Conservation (phyloP, 1,140 invertebrate species). For the Acromyrmex heyeri region DNA sequence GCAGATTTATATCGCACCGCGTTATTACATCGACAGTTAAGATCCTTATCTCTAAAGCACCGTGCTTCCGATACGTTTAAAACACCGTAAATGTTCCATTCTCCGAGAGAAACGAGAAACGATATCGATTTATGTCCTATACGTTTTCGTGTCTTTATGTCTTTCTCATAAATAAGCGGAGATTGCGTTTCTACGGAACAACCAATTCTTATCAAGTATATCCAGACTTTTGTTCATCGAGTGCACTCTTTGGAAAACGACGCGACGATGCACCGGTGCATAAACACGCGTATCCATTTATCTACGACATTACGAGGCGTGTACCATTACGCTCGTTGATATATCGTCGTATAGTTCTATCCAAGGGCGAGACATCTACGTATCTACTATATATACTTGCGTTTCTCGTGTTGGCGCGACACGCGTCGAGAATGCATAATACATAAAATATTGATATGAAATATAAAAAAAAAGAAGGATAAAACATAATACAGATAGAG, state of each 20-base stretch:
- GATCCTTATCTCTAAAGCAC: neutral
- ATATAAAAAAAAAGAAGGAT: neutral
- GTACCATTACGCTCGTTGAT: constrained; percentile 49
- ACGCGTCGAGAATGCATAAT: neutral
- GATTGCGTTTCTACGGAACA: constrained; percentile 29
- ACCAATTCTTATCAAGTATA: constrained; percentile 23
- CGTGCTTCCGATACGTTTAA: neutral
- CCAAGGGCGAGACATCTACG: neutral
- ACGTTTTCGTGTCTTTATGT: constrained; percentile 13
- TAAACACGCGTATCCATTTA: constrained; percentile 44
- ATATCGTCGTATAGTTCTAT: constrained; percentile 20
- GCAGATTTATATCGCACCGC: neutral
- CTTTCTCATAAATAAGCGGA: constrained; percentile 46
- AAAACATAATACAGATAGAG: neutral
- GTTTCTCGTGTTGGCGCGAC: neutral
- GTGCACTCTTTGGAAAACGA: constrained; percentile 12
- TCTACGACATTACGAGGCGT: constrained; percentile 29
- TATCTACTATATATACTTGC: neutral
- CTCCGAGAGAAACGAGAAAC: constrained; percentile 14
- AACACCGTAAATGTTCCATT: neutral
- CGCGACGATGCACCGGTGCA: constrained; percentile 19
- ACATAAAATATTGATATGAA: neutral
- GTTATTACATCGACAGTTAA: constrained; percentile 15
- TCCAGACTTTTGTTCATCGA: constrained; percentile 23
- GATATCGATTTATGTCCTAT: constrained; percentile 34